Evolutionary conservation across 92 coral and sea anemone species (phyloP), one percentile per base, ranked within the genome.

Genomic region (Isaurus tuberculatus): DNA sequence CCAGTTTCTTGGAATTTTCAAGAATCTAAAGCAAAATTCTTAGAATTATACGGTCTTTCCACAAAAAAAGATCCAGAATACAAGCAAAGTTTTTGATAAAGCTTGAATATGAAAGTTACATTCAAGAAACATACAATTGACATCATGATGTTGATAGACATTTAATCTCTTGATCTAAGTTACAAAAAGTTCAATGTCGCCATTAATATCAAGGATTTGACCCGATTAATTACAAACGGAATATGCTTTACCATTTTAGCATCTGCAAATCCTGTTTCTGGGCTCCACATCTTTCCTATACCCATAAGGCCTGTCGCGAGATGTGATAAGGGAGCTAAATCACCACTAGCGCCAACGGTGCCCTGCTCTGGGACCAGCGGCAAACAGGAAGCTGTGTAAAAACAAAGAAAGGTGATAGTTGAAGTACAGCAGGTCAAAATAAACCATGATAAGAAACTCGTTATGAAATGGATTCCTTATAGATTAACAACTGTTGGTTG

Each of bases 301-400:
- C 99, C 99, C 63, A 90, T 81, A 69, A 92, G 83, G 48, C 98
- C 99, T 25, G 94, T 86, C 1, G 99, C 99, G 40, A 96, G 87
- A 83, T 96, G 99, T 20, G 98, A 65, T 55, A 96, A 63, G 0
- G 99, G 99, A 10, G 98, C 98, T 27, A 96, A 83, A 75, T 96
- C 99, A 8, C 99, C 99, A 51, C 99, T 96, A 3, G 99, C 99
- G 26, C 98, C 99, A 16, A 94, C 97, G 5, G 99, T 94, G 37
- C 99, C 99, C 73, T 96, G 98, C 87, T 94, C 99, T 8, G 99
- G 99, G 31, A 96, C 94, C 90, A 91, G 68, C 5, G 99, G 98
- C 3, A 96, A 78, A 46, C 98, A 90, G 8, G 97, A 92, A 14
- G 92, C 99, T 96, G 60, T 7, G 43, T 40, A 64, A 19, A 29